Evolutionary conservation across 2,797 vertebrate species (phyloP).

Genomic region (Mormyrops boulengeri): DNA sequence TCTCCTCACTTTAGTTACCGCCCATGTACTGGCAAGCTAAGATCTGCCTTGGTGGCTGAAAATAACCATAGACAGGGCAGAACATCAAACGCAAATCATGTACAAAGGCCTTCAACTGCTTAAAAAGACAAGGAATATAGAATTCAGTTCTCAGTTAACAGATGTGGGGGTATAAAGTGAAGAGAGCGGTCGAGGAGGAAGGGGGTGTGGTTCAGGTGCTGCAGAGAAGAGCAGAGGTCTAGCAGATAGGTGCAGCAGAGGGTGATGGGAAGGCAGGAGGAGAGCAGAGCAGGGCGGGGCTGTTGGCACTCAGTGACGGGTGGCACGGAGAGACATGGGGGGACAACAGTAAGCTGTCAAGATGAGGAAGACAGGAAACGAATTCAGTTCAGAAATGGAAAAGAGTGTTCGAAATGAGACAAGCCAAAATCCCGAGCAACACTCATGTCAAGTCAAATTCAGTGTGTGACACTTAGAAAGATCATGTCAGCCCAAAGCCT

Average conservation of each 20-base stretch:
- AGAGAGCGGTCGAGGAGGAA: slow-evolving; percentile 24
- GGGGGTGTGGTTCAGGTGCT: slow-evolving; percentile 16
- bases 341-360: slow-evolving; percentile 66
- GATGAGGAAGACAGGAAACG: slow-evolving; percentile 30
- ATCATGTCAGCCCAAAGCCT: neutral
- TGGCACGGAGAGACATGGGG: slow-evolving; percentile 75
- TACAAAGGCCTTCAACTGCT: slow-evolving; percentile 31
- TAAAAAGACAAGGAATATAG: slow-evolving; percentile 1
- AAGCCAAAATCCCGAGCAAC: neutral
- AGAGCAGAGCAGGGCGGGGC: slow-evolving; percentile 53
- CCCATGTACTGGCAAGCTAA: slow-evolving; percentile 2
- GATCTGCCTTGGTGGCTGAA: slow-evolving; percentile 41
- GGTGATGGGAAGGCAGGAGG: slow-evolving; percentile 44
- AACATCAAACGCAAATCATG: slow-evolving; percentile 38
- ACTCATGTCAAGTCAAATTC: neutral
- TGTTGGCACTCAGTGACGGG: slow-evolving; percentile 72
- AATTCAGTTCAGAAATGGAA: slow-evolving; percentile 7
- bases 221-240: slow-evolving; percentile 34
- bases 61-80: slow-evolving; percentile 34
- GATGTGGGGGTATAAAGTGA: slow-evolving; percentile 6
- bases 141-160: neutral
- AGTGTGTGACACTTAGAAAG: neutral
- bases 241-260: slow-evolving; percentile 42
- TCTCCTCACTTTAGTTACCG: neutral
- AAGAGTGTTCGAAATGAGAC: neutral